Evolutionary conservation across 2,113 vertebrate genomes (phyloP).

Genomic region (Heterocephalus glaber): DNA sequence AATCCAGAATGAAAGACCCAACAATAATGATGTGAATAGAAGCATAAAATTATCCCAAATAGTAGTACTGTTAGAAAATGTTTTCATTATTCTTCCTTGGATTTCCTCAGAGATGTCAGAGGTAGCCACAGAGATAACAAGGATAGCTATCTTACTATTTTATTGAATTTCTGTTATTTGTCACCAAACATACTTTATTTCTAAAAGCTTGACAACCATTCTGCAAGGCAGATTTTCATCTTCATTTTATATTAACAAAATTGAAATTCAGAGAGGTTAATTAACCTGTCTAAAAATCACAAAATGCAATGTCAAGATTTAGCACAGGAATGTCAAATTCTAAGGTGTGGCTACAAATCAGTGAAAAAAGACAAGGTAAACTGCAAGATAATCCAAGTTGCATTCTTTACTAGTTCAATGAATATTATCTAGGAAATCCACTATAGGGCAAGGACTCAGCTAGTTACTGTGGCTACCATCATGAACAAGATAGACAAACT

Average conservation of each 20-base stretch:
- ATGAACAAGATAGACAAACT: background rate
- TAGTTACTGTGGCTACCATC: background rate
- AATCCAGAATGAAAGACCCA: background rate
- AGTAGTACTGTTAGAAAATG: background rate
- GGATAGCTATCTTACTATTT: background rate
- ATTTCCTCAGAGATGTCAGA: background rate
- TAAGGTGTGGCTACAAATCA: background rate
- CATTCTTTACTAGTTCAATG: background rate
- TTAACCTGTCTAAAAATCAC: conserved; percentile 51
- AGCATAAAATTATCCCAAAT: background rate
- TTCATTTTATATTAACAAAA: conserved; percentile 42
- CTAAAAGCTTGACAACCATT: background rate
- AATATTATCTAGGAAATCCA: background rate
- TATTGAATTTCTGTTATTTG: background rate
- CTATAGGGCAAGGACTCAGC: background rate
- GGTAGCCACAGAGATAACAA: background rate
- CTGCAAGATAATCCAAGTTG: background rate
- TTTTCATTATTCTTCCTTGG: background rate
- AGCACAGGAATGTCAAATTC: background rate
- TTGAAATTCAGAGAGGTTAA: conserved; percentile 55
- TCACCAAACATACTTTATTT: background rate
- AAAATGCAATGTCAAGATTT: conserved; percentile 7
- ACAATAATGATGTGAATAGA: background rate
- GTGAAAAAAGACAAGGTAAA: background rate
- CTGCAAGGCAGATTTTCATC: conserved; percentile 38